These are phyloP conservation scores for Scatophagus argus DNA, from an alignment of 2,113 vertebrate species.

Conservation along the genomic window DNA sequence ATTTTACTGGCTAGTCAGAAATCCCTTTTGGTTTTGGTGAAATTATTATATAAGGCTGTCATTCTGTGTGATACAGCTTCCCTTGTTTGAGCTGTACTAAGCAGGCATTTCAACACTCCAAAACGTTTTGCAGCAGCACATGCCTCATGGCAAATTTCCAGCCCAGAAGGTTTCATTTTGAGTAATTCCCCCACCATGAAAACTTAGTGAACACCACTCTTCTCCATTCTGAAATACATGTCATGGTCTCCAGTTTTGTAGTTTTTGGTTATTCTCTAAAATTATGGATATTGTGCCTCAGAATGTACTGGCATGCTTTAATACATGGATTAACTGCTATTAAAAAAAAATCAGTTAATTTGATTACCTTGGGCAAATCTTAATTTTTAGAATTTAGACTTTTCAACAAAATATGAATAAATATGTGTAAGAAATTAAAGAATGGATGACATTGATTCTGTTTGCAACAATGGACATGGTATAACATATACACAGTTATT, in stretches of 20 bases:
- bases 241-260: background rate
- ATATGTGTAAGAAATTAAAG: too few species aligned
- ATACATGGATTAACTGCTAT: background rate
- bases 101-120: background rate
- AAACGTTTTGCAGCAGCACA: background rate
- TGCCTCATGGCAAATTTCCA: background rate
- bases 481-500: background rate
- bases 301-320: background rate
- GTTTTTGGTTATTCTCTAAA: background rate
- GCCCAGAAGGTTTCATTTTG: background rate
- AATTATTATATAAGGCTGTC: background rate
- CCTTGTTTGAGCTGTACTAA: background rate
- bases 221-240: background rate
- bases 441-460: background rate
- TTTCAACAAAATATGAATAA: background rate
- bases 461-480: background rate
- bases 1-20: background rate
- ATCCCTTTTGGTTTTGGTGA: background rate
- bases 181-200: background rate
- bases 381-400: background rate
- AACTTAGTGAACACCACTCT: background rate
- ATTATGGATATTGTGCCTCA: background rate
- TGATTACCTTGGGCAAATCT: background rate
- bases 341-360: background rate
- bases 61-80: background rate